A percentile compares a stretch with the other conserved stretches of the same genome.
phyloP scores from a whole-genome alignment of 2,888 invertebrate species.

The Endomychus coccineus region DNA sequence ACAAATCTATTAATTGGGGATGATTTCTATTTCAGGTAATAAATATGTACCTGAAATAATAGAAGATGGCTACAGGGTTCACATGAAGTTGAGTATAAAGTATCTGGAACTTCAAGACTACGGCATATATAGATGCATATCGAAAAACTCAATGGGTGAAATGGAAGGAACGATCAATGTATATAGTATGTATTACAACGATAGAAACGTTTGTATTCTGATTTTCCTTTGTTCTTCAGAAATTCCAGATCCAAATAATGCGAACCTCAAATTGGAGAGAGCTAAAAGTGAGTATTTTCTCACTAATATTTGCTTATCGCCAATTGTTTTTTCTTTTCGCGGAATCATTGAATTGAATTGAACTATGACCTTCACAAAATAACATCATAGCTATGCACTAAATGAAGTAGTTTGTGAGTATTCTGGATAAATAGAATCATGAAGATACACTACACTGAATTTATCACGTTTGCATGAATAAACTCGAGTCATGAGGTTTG shows the following conservation, averaged over 20 bases:
- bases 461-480: too few species aligned
- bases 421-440: too few species aligned
- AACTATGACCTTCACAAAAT: too few species aligned
- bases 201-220: background rate
- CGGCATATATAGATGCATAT: slow-evolving; percentile 64
- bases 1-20: too few species aligned
- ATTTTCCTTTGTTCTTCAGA: slow-evolving; percentile 7
- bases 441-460: too few species aligned
- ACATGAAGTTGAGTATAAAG: slow-evolving; percentile 61
- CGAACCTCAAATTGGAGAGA: slow-evolving; percentile 3
- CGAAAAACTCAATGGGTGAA: slow-evolving; percentile 65
- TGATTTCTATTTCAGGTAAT: slow-evolving; percentile 44
- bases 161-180: slow-evolving; percentile 66
- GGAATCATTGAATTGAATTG: too few species aligned
- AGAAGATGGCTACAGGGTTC: slow-evolving; percentile 63
- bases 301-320: background rate
- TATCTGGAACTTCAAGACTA: slow-evolving; percentile 51
- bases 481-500: too few species aligned
- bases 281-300: slow-evolving; percentile 9
- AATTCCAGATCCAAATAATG: slow-evolving; percentile 11
- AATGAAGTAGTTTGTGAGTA: too few species aligned
- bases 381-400: too few species aligned
- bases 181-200: slow-evolving; percentile 51
- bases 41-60: slow-evolving; percentile 61
- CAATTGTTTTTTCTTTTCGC: slow-evolving; percentile 1